Evolutionary conservation across 2,113 vertebrate genomes (phyloP), one percentile per base, ranked within the genome.

Genomic region (Leptobrachium leishanense): DNA sequence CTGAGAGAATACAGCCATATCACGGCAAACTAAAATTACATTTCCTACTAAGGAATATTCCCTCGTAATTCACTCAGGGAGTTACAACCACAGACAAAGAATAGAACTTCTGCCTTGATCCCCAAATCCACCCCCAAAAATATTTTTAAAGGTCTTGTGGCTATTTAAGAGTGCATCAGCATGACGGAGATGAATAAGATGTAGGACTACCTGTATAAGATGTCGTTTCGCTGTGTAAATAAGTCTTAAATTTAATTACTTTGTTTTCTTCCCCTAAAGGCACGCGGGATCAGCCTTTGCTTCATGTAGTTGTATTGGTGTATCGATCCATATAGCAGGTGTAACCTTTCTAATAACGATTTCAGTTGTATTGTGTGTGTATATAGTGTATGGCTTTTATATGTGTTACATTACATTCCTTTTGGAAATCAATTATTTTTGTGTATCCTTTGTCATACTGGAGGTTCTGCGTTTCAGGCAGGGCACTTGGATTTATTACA

Each of bases 171-270:
- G 55, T 83, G 76, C 84, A 76, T 85, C 81, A 83, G 0, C 79
- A 84, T 84, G 75, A 40, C 84, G 77, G 84, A 79, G 76, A 50
- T 8, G 43, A 68, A 72, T 84, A 55, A 80, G 84, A 85, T 85
- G 67, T 82, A 76, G 20, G 79, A 68, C 77, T 39, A 74, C 81
- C 84, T 82, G 69, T 83, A 31, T 82, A 84, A 85, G 59, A 85
- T 85, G 67, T 81, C 74, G 2, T 67, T 86, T 85, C 82, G 44
- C 75, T 55, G 77, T 40, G 69, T 84, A 89, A 86, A 84, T 85
- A 88, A 71, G 81, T 81, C 7, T 42, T 76, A 79, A 85, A 83
- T 89, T 84, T 86, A 86, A 85, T 87, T 85, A 81, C 83, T 85
- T 85, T 76, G 64, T 84, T 81, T 63, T 3, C 82, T 86, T 85